Conservation (phyloP, 2,888 invertebrate genomes). For the Atethmia centrago region DNA sequence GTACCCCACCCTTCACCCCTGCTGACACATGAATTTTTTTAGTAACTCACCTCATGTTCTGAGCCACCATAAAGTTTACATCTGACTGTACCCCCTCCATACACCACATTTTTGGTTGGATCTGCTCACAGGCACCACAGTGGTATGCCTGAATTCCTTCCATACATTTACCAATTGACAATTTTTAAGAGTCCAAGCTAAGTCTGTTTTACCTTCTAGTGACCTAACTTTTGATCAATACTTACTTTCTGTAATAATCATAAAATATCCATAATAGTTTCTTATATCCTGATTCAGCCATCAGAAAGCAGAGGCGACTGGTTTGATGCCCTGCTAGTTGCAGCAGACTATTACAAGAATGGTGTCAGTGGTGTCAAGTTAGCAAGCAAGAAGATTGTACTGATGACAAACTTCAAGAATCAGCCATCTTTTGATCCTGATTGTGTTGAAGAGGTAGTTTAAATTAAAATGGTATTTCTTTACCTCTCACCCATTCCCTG, state of each 20-base stretch:
- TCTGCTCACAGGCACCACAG: background rate
- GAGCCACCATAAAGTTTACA: too few species aligned
- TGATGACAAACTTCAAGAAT: conserved; percentile 91
- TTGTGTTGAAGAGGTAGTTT: conserved; percentile 82
- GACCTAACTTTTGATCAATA: background rate
- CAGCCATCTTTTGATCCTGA: conserved; percentile 84
- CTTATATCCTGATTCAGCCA: conserved; percentile 74
- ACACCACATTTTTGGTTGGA: background rate
- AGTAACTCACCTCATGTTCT: too few species aligned
- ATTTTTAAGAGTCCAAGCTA: background rate
- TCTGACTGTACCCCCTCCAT: too few species aligned
- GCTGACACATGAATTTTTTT: too few species aligned
- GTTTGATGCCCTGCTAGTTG: conserved; percentile 91
- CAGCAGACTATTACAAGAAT: conserved; percentile 87
- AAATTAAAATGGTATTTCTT: background rate
- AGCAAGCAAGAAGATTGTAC: conserved; percentile 88
- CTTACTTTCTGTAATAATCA: background rate
- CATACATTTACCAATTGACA: background rate
- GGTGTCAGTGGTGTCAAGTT: conserved; percentile 75
- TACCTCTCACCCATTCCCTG: background rate
- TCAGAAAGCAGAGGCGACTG: conserved; percentile 91
- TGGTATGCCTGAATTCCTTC: background rate
- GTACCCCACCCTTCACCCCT: too few species aligned
- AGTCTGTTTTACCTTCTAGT: background rate
- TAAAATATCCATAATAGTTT: background rate